Evolutionary conservation across 2,888 invertebrate genomes (phyloP), one percentile per base, ranked within the genome.

Genomic region (Melanostoma scalare): DNA sequence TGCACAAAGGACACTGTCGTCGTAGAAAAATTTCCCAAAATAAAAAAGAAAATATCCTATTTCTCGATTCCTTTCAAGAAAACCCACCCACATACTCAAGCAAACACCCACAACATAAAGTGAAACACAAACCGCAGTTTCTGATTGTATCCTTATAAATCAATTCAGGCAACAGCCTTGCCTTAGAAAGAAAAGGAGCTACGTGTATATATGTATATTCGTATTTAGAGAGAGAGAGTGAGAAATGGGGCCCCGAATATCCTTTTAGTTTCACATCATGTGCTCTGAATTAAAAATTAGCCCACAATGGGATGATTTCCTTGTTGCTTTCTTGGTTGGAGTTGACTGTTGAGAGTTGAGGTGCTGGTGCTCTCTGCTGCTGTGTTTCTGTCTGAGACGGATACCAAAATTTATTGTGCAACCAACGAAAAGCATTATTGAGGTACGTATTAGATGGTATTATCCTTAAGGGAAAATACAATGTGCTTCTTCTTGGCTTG

Each of bases 261-360:
- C 79, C 84, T 79, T 84, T 84, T 84, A 84, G 84, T 84, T 84
- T 84, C 84, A 84, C 84, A 84, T 84, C 84, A 84, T 84, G 84
- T 84, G 84, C 79, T 84, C 79, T 84, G 84, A 84, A 84, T 84
- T 84, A 84, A 84, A 84, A 84, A 84, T 84, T 84, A 84, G 79
- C 79, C 79, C 74, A 84, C 84, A 84, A 84, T 71, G 58, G 79
- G 60, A 79, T 79, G 84, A 58, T 69, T 20, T 79, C 58, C 74
- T 68, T 56, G 68, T 42, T 65, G 10, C 6, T 36, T 48, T 36
- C 38, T 71, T 52, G 46, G 46, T 78, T 63, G 42, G 38, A 72
- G 72, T 72, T 82, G 72, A 71, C 76, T 71, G 76, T 38, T 60
- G 48, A 53, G 33, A 63, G 63, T 63, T 63, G 63, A 50, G 20